phyloP scores from a whole-genome alignment of 1,140 invertebrate genomes.

The Thereuonema tuberculata region DNA sequence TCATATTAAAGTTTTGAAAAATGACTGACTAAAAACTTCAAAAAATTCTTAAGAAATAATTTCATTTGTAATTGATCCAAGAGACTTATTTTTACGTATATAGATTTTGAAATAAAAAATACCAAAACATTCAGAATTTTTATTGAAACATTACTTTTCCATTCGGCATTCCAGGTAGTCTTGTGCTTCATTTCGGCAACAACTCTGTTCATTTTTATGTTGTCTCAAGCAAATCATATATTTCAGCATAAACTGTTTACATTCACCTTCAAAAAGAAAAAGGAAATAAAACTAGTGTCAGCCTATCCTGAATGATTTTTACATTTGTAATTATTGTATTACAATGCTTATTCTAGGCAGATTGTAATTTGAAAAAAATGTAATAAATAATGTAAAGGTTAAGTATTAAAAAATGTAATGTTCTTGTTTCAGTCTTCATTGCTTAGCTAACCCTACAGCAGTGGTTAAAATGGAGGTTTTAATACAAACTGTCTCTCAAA shows the following conservation, averaged over 20 bases:
- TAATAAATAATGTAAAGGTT: neutral
- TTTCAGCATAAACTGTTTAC: slow-evolving; percentile 70
- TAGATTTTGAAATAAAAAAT: neutral
- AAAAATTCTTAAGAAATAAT: neutral
- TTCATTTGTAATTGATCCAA: neutral
- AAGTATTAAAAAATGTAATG: neutral
- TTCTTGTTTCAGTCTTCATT: neutral
- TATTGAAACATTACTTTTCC: slow-evolving; percentile 46
- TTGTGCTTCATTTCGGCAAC: slow-evolving; percentile 60
- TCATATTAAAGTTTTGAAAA: neutral
- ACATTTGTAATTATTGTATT: too few relatives aligned
- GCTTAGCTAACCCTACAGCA: too few relatives aligned
- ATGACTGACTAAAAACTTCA: neutral
- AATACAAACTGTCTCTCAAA: too few relatives aligned
- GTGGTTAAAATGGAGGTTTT: too few relatives aligned
- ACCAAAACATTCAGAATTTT: neutral
- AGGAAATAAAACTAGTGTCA: neutral
- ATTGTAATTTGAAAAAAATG: neutral
- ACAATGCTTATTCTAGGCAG: neutral
- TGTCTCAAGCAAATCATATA: slow-evolving; percentile 75
- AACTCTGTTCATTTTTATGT: slow-evolving; percentile 55
- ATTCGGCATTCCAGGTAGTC: slow-evolving; percentile 84
- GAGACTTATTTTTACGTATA: neutral
- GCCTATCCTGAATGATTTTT: too few relatives aligned
- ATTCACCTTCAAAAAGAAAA: slow-evolving; percentile 33